phyloP scores from a whole-genome alignment of 2,797 vertebrate genomes.

The Enteromius trimaculatus region DNA sequence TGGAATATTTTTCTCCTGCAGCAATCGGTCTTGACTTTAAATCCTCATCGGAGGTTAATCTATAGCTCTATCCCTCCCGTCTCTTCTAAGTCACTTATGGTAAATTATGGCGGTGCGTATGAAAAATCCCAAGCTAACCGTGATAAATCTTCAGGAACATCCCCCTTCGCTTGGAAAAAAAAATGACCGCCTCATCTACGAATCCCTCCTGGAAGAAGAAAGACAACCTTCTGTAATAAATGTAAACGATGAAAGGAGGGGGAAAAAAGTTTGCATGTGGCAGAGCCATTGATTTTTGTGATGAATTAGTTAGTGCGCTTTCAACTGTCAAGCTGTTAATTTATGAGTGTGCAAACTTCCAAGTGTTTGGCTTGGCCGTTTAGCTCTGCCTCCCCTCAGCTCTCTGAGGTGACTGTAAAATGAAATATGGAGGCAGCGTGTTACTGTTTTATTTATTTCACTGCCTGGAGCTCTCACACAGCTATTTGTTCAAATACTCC shows the following conservation, averaged over 20 bases:
- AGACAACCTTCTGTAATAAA: slow-evolving; percentile 75
- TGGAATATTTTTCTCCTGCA: slow-evolving; percentile 22
- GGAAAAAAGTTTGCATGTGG: slow-evolving; percentile 26
- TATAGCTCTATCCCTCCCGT: slow-evolving; percentile 29
- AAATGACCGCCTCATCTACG: slow-evolving; percentile 63
- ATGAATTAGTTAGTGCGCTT: slow-evolving; percentile 84
- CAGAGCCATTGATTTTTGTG: slow-evolving; percentile 65
- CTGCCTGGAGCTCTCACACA: slow-evolving; percentile 71
- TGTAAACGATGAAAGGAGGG: slow-evolving; percentile 68
- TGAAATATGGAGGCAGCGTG: slow-evolving; percentile 77
- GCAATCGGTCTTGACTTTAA: slow-evolving; percentile 36
- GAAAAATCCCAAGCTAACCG: slow-evolving; percentile 27
- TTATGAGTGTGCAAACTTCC: slow-evolving; percentile 81
- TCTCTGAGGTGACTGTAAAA: slow-evolving; percentile 75
- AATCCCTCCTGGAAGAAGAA: slow-evolving; percentile 63
- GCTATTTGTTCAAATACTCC: slow-evolving; percentile 82
- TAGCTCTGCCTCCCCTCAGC: slow-evolving; percentile 75
- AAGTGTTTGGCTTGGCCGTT: slow-evolving; percentile 80
- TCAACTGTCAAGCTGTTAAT: slow-evolving; percentile 81
- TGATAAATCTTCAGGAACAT: slow-evolving; percentile 53
- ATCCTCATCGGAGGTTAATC: slow-evolving; percentile 49
- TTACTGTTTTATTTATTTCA: slow-evolving; percentile 77
- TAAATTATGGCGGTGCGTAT: slow-evolving; percentile 42
- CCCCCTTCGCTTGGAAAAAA: slow-evolving; percentile 57
- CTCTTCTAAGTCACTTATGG: slow-evolving; percentile 46